Percentiles rank a stretch among this genome's conserved stretches.
Conservation (phyloP, 2,888 invertebrate genomes). For the Thereva nobilitata region DNA sequence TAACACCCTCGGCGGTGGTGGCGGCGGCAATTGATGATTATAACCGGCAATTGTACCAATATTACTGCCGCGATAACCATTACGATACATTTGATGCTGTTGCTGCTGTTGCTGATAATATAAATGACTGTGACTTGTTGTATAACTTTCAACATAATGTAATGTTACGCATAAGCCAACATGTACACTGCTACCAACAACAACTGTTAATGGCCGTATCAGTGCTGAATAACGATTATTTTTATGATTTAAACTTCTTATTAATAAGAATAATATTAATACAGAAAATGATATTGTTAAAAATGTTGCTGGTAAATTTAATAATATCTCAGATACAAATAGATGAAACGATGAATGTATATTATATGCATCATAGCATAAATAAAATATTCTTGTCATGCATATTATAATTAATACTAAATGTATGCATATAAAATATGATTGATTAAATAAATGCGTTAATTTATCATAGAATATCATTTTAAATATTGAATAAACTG, state of each 20-base stretch:
- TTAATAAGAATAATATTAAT: constrained; percentile 80
- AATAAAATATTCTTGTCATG: constrained; percentile 79
- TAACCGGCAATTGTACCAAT: constrained; percentile 29
- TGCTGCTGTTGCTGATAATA: constrained; percentile 47
- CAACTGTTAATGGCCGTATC: constrained; percentile 77
- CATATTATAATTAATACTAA: constrained; percentile 81
- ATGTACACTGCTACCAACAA: constrained; percentile 77
- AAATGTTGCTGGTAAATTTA: constrained; percentile 84
- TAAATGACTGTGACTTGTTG: constrained; percentile 52
- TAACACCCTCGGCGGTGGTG: constrained; percentile 62
- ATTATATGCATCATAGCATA: constrained; percentile 92
- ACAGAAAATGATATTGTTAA: constrained; percentile 88
- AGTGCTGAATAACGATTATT: constrained; percentile 70
- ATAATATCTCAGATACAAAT: constrained; percentile 78
- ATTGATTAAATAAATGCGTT: constrained; percentile 83
- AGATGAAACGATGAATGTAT: constrained; percentile 77
- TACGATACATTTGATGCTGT: constrained; percentile 38
- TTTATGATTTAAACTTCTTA: constrained; percentile 77
- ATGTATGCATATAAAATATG: constrained; percentile 86
- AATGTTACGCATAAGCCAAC: constrained; percentile 79
- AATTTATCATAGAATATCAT: constrained; percentile 84
- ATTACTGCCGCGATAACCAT: constrained; percentile 9
- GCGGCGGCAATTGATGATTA: constrained; percentile 44
- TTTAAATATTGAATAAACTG: constrained; percentile 83
- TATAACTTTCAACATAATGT: constrained; percentile 73